These are phyloP conservation scores for Cosmopolites sordidus DNA, from an alignment of 2,888 invertebrate genomes.

Conservation along the genomic window DNA sequence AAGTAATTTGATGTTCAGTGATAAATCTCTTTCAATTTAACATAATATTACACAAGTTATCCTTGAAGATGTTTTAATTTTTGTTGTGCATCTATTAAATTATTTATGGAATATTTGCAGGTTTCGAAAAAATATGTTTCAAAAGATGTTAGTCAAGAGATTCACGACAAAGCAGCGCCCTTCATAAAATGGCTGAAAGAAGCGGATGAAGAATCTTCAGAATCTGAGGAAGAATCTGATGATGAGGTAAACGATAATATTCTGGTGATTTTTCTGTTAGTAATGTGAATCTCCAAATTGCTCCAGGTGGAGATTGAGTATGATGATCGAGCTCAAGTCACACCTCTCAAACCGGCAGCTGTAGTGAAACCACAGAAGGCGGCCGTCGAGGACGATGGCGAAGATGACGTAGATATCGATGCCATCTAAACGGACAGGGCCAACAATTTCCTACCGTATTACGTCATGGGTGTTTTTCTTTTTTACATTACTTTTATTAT, in stretches of 20 bases:
- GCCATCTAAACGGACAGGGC: constrained; percentile 66
- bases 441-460: constrained; percentile 8
- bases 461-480: constrained; percentile 23
- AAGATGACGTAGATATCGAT: constrained; percentile 86
- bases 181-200: constrained; percentile 97
- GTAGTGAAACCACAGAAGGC: constrained; percentile 41
- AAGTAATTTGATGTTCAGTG: too few relatives aligned
- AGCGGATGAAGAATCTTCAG: constrained; percentile 90
- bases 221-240: constrained; percentile 67
- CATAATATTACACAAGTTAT: too few relatives aligned
- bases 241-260: constrained; percentile 47
- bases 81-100: too few relatives aligned
- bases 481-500: constrained; percentile 28
- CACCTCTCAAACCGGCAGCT: constrained; percentile 56
- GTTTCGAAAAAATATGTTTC: constrained; percentile 86
- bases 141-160: constrained; percentile 86
- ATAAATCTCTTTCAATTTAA: too few relatives aligned
- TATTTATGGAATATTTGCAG: constrained; percentile 25
- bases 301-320: constrained; percentile 71
- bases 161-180: constrained; percentile 86
- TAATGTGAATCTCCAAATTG: background rate
- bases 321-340: constrained; percentile 77
- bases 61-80: too few relatives aligned
- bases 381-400: constrained; percentile 66
- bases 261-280: too few relatives aligned